A percentile compares a stretch with the other conserved stretches of the same genome.
Evolutionary conservation across 92 coral and sea anemone genomes (phyloP).

Genomic region (Epizoanthus scotinus): DNA sequence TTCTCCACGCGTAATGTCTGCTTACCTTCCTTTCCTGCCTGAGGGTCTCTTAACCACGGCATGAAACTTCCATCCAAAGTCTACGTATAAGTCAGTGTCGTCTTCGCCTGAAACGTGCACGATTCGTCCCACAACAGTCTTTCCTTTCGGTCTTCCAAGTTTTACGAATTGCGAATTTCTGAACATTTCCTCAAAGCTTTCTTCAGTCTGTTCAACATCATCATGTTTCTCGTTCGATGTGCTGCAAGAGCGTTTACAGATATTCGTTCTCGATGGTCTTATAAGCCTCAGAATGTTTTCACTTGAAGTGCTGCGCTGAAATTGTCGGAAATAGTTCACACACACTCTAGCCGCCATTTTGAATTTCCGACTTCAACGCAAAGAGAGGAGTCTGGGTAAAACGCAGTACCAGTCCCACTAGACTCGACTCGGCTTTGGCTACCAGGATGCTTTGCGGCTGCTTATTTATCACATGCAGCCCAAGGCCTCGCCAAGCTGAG

Average conservation of each 20-base stretch:
- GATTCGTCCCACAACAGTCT: slow-evolving; percentile 67
- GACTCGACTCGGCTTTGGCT: no score
- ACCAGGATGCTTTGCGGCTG: no score
- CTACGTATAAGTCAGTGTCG: slow-evolving; percentile 78
- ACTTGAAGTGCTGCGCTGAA: neutral
- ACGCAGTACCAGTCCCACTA: no score
- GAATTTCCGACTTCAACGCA: neutral
- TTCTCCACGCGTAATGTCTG: no score
- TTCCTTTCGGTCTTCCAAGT: slow-evolving; percentile 70
- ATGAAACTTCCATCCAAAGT: slow-evolving; percentile 96
- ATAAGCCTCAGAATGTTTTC: neutral
- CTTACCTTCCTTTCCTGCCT: slow-evolving; percentile 53
- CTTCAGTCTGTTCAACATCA: slow-evolving; percentile 43
- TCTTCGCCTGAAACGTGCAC: slow-evolving; percentile 64
- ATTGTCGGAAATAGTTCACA: neutral
- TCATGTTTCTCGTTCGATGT: neutral
- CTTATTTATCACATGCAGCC: no score
- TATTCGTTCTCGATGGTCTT: neutral
- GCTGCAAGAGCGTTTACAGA: slow-evolving; percentile 4
- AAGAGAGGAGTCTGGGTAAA: neutral
- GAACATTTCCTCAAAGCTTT: slow-evolving; percentile 78
- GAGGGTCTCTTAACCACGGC: slow-evolving; percentile 69
- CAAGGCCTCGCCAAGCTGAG: no score
- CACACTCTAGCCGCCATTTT: slow-evolving; percentile 33
- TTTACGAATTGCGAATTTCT: slow-evolving; percentile 83